Base-by-base conservation (phyloP, 2,797 vertebrate species). In the Myotis planiceps region DNA sequence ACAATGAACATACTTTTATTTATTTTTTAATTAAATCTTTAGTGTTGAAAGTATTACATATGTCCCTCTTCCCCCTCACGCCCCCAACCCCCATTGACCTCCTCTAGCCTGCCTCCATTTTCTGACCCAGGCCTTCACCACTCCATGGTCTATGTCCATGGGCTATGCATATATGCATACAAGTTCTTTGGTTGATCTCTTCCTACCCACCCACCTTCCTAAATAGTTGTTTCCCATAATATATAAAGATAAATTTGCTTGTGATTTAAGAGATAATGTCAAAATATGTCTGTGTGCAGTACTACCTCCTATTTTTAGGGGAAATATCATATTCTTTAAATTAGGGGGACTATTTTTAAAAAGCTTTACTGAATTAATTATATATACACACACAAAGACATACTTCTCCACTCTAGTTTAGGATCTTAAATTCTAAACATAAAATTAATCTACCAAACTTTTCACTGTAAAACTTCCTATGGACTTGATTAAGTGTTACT, bases 401-500 rank as follows among this genome's bases (percentile, higher is more conserved):
- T n/a, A 39, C 6, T 3, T 49, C 21, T 6, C 9, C n/a, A 83
- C 16, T 82, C 4, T 45, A 45, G 42, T 47, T 76, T 80, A 39
- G n/a, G 29, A 42, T 5, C 23, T 71, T 92, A 76, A 94, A 95
- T 83, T 69, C 58, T 90, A 83, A 83, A 49, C 12, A 92, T 66
- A 25, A 72, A 75, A 45, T 80, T 75, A 95, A 85, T 45, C 27
- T 60, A 29, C 9, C 55, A 37, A 94, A 25, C 21, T 45, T 90
- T 83, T 80, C 32, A 72, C 29, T 79, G 12, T 69, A 39, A 80
- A 58, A 83, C 25, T 49, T 86, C 58, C 47, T 72, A 13, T 74
- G 51, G 23, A 37, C 18, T 63, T 63, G 18, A 34, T 55, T 29
- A 87, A 15, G 18, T 90, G 23, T 93, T 34, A 55, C 14, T 80